Percentiles rank a stretch among this genome's conserved stretches.
Evolutionary conservation across 2,113 vertebrate species (phyloP).

Genomic region (Clarias magur): DNA sequence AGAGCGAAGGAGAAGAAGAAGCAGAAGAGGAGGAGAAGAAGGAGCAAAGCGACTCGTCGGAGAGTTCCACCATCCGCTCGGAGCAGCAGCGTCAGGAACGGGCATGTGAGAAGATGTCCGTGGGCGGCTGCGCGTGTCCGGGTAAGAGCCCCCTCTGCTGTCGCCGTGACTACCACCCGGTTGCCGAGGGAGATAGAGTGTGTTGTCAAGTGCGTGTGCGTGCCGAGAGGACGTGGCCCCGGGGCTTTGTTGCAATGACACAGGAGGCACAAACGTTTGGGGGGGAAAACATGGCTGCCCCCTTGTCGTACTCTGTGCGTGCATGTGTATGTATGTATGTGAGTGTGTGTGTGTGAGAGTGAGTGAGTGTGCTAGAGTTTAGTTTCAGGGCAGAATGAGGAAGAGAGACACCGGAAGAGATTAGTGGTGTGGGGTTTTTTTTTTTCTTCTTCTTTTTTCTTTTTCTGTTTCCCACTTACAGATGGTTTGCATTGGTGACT

Average conservation of each 20-base stretch:
- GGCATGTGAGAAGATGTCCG: slow-evolving; percentile 96
- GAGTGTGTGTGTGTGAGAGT: not conserved
- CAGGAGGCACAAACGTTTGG: slow-evolving; percentile 35
- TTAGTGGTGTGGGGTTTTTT: not conserved
- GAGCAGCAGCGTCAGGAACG: slow-evolving; percentile 70
- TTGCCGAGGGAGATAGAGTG: slow-evolving; percentile 29
- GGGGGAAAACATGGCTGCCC: slow-evolving; percentile 49
- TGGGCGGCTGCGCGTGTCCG: slow-evolving; percentile 92
- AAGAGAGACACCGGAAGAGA: slow-evolving; percentile 27
- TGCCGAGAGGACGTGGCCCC: slow-evolving; percentile 60
- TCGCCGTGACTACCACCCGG: slow-evolving; percentile 61
- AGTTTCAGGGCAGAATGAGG: not conserved
- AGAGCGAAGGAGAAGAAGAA: slow-evolving; percentile 47
- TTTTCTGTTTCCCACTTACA: not conserved
- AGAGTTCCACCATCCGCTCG: slow-evolving; percentile 73
- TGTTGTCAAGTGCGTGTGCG: slow-evolving; percentile 57
- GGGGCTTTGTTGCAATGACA: slow-evolving; percentile 68
- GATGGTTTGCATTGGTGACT: slow-evolving; percentile 45
- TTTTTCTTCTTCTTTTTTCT: not conserved
- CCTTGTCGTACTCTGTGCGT: slow-evolving; percentile 34
- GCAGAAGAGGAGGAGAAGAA: slow-evolving; percentile 47
- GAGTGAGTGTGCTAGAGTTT: slow-evolving; percentile 26
- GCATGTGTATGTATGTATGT: not conserved
- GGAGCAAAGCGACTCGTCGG: slow-evolving; percentile 61
- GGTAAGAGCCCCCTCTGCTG: slow-evolving; percentile 78